Percentiles rank a stretch among this genome's conserved stretches.
Conservation (phyloP, 2,797 vertebrate genomes). For the Xyrichtys novacula region DNA sequence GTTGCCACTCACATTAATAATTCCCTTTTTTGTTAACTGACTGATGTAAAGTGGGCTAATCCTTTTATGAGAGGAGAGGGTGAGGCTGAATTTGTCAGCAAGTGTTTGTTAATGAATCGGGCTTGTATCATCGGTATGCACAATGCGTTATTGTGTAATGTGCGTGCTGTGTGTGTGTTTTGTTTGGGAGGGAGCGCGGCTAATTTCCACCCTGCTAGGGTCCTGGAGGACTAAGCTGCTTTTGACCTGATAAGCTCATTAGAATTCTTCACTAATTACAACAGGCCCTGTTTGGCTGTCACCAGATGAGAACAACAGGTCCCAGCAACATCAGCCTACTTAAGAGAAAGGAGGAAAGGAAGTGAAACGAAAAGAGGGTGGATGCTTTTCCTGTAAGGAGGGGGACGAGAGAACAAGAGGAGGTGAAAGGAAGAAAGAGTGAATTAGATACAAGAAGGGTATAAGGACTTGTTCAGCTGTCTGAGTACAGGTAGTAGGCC, state of each 20-base stretch:
- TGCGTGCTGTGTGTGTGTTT: slow-evolving; percentile 63
- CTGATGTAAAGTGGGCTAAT: slow-evolving; percentile 81
- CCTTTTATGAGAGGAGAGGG: slow-evolving; percentile 71
- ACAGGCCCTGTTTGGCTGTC: slow-evolving; percentile 77
- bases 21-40: slow-evolving; percentile 72
- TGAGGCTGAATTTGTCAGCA: slow-evolving; percentile 73
- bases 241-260: slow-evolving; percentile 90
- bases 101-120: slow-evolving; percentile 80
- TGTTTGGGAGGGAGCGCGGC: slow-evolving; percentile 68
- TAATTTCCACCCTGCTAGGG: slow-evolving; percentile 82
- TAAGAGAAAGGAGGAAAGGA: slow-evolving; percentile 42
- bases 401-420: slow-evolving; percentile 5
- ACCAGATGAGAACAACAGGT: slow-evolving; percentile 78
- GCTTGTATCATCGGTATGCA: slow-evolving; percentile 79
- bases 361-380: slow-evolving; percentile 15
- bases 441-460: slow-evolving; percentile 10
- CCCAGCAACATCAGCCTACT: slow-evolving; percentile 54
- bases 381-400: slow-evolving; percentile 15
- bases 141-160: slow-evolving; percentile 75
- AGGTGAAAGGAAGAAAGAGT: neutral
- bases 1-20: slow-evolving; percentile 75
- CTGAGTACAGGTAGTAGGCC: neutral
- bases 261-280: slow-evolving; percentile 87
- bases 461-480: slow-evolving; percentile 8
- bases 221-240: slow-evolving; percentile 86